Evolutionary conservation across 2,888 invertebrate species (phyloP), one percentile per base, ranked within the genome.

Genomic region (Harmothoe impar): DNA sequence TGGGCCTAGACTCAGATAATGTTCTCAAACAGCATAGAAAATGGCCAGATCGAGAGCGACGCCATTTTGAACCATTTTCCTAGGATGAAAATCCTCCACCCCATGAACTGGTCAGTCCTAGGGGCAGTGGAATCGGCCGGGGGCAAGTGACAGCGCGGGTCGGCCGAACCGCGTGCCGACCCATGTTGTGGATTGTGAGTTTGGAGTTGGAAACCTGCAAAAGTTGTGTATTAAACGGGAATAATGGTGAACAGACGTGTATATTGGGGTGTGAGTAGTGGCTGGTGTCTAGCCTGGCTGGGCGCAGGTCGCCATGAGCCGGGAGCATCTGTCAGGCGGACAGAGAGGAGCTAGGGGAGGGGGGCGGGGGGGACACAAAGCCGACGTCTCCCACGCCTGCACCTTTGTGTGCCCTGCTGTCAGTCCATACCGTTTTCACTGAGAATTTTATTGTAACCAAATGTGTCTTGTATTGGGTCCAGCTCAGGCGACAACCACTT

Each of bases 21-120:
- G 92, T 92, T 93, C 93, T 91, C 91, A 92, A 93, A 91, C 93
- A 92, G 92, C 92, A 92, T 92, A 93, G 93, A 94, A 93, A 93
- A 94, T 93, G 93, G 93, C 93, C 93, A 93, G 93, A 92, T 91
- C 93, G 92, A 91, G 90, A 91, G 92, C 92, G 93, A 93, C 95
- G 95, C 95, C 95, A 95, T 95, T 94, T 95, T 95, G 95, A 93
- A 93, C 93, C 92, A 89, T 92, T 91, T 89, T 89, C 68, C 89
- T 35, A 72, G 89, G 84, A 43, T 62, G 52, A 84, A 86, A 89
- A 89, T 89, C 90, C 68, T 52, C 56, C 23, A 52, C 81, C 89
- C 78, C 89, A 29, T 72, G 81, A 89, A 78, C 52, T 56, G 89
- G 81, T 52, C 89, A 72, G 25, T 81, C 51, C 17, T 15, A 12